A percentile compares a stretch with the other conserved stretches of the same genome.
Evolutionary conservation across 2,888 invertebrate genomes (phyloP).

Genomic region (Nesidiocoris tenuis): DNA sequence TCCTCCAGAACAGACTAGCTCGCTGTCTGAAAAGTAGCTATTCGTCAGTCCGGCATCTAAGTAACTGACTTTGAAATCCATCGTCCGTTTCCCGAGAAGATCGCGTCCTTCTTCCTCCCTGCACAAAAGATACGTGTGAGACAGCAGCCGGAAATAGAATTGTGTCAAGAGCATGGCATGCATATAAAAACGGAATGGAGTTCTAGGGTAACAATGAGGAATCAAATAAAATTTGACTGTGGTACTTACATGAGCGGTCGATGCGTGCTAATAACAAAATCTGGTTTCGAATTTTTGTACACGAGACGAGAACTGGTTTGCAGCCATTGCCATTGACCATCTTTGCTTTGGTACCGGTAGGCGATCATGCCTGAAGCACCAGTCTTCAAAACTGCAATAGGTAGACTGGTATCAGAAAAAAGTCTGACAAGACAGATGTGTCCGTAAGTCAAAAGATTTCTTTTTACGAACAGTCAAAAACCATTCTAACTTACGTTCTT

Average conservation of each 20-base stretch:
- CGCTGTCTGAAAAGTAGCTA: conserved; percentile 84
- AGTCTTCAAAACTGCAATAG: conserved; percentile 87
- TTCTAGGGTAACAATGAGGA: not conserved
- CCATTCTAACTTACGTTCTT: conserved; percentile 99
- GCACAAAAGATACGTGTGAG: too few species aligned
- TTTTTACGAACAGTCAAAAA: too few species aligned
- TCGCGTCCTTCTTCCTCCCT: conserved; percentile 99
- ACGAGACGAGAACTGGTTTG: conserved; percentile 96
- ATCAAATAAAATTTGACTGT: not conserved
- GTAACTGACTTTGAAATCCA: conserved; percentile 99
- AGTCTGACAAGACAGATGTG: too few species aligned
- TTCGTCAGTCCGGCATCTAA: conserved; percentile 90
- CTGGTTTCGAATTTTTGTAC: conserved; percentile 99
- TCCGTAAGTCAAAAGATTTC: too few species aligned
- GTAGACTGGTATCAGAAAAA: too few species aligned
- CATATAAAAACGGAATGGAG: not conserved
- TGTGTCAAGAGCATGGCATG: not conserved
- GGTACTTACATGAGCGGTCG: conserved; percentile 89
- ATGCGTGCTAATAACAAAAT: conserved; percentile 98
- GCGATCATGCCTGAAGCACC: conserved; percentile 99
- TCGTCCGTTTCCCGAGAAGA: conserved; percentile 93
- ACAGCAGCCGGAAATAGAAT: too few species aligned
- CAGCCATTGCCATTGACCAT: conserved; percentile 95
- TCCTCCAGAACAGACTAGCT: conserved; percentile 58
- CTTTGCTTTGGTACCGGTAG: conserved; percentile 93